Evolutionary conservation across 2,113 vertebrate genomes (phyloP).

Genomic region (Ochotona curzoniae): DNA sequence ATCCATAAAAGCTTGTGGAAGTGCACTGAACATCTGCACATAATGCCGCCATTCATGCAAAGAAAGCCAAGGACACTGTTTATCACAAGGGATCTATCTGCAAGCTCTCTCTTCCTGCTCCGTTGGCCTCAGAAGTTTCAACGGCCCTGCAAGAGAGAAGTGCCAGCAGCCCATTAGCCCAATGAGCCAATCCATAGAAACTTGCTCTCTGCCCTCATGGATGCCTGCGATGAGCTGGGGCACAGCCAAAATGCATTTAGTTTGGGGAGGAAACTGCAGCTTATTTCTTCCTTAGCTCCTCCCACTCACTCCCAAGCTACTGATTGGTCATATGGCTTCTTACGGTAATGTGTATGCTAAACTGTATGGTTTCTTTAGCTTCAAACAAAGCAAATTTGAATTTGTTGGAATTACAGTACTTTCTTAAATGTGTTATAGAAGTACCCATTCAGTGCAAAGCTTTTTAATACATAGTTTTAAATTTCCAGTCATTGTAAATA

Average conservation of each 20-base stretch:
- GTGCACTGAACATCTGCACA: conserved; percentile 84
- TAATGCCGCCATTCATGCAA: conserved; percentile 86
- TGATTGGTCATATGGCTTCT: not conserved
- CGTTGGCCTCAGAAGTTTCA: conserved; percentile 65
- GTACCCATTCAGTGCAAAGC: not conserved
- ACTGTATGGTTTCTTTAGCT: not conserved
- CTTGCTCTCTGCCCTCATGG: conserved; percentile 6
- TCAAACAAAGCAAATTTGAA: conserved; percentile 19
- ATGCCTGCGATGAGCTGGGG: not conserved
- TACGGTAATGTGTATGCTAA: not conserved
- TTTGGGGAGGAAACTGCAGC: not conserved
- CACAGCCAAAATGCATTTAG: not conserved
- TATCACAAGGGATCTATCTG: conserved; percentile 77
- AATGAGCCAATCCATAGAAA: conserved; percentile 9
- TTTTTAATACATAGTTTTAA: not conserved
- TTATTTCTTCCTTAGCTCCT: not conserved
- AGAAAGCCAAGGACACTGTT: conserved; percentile 76
- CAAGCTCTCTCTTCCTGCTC: conserved; percentile 66
- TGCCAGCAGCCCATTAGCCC: conserved; percentile 26
- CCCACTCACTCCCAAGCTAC: not conserved
- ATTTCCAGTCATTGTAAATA: not conserved
- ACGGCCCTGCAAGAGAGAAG: conserved; percentile 46
- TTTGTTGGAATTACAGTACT: not conserved
- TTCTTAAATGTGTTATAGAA: conserved; percentile 17
- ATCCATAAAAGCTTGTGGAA: conserved; percentile 82